These are phyloP conservation scores for Nothura maculosa DNA, from an alignment of 2,797 vertebrate genomes.

Conservation along the genomic window DNA sequence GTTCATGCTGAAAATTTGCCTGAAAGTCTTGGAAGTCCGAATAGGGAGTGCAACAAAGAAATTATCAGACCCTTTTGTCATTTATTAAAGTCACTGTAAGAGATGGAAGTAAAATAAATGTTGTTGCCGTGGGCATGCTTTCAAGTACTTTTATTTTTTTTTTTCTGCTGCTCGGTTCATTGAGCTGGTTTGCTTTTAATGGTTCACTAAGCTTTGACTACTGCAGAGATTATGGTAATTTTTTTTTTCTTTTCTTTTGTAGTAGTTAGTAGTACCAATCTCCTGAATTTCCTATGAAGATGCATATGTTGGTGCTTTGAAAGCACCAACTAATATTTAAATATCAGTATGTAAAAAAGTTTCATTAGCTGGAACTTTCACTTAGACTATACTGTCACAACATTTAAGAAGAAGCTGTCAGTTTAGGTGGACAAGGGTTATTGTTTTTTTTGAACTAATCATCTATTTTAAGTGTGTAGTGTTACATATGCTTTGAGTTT, in stretches of 20 bases:
- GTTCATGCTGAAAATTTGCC: not conserved
- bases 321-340: not conserved
- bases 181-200: constrained; percentile 41
- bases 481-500: not conserved
- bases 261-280: not conserved
- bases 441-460: not conserved
- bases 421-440: not conserved
- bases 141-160: constrained; percentile 33
- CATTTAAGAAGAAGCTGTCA: not conserved
- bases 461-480: not conserved
- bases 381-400: not conserved
- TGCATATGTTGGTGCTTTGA: not conserved
- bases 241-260: not conserved
- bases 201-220: constrained; percentile 17
- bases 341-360: not conserved
- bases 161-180: not conserved
- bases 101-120: not conserved
- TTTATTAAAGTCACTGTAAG: not conserved
- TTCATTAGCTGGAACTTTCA: not conserved
- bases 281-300: not conserved
- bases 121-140: constrained; percentile 8
- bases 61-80: not conserved
- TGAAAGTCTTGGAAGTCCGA: not conserved
- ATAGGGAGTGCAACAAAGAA: not conserved
- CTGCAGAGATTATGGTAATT: constrained; percentile 4